Evolutionary conservation across 2,113 vertebrate genomes (phyloP).

Genomic region (Melanocharis versteri): DNA sequence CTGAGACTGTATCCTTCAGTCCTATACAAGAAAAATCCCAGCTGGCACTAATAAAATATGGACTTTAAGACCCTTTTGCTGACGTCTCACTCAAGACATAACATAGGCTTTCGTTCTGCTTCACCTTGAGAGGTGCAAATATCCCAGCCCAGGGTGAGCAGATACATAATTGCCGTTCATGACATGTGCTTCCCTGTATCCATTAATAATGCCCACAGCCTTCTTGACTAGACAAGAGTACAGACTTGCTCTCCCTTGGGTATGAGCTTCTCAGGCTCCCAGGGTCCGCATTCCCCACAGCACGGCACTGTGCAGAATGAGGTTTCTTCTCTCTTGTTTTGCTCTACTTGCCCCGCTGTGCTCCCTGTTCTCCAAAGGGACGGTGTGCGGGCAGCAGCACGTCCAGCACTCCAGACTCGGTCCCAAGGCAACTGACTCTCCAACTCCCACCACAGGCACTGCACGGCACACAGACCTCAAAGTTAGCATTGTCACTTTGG

Average conservation of each 20-base stretch:
- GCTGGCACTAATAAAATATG: background rate
- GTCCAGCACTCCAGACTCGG: background rate
- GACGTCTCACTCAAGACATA: background rate
- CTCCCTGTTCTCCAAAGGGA: background rate
- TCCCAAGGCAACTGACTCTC: background rate
- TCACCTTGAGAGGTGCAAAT: background rate
- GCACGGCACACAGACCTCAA: background rate
- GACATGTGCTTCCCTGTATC: background rate
- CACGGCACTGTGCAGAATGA: background rate
- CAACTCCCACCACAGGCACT: background rate
- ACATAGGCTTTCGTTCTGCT: background rate
- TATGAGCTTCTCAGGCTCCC: background rate
- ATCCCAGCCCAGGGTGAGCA: background rate
- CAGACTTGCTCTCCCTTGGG: background rate
- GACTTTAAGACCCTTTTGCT: background rate
- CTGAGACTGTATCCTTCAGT: background rate
- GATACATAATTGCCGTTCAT: background rate
- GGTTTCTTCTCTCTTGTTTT: background rate
- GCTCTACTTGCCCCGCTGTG: rapidly evolving
- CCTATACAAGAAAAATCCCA: background rate
- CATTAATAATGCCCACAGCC: background rate
- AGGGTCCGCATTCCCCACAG: background rate
- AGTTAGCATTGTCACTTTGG: background rate
- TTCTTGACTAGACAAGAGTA: background rate
- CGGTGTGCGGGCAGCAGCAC: background rate